Percentiles rank a stretch among this genome's conserved stretches.
These are phyloP conservation scores for Heloderma charlesbogerti DNA, from an alignment of 2,113 vertebrate species.

Conservation along the genomic window DNA sequence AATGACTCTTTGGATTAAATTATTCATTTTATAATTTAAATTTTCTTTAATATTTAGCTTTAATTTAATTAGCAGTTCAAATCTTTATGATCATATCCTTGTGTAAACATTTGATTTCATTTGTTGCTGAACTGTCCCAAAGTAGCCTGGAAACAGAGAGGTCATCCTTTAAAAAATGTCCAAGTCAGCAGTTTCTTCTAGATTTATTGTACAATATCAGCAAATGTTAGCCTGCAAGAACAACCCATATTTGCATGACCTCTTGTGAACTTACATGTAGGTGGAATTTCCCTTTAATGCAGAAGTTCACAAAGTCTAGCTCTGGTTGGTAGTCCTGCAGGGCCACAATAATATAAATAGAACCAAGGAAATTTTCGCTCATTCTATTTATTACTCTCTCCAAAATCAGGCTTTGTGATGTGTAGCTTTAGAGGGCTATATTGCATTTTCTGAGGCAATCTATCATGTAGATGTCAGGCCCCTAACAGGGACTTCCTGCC, in stretches of 20 bases:
- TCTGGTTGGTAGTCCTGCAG: constrained; percentile 7
- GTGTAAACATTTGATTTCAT: not conserved
- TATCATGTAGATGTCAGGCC: too few relatives aligned
- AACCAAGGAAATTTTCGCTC: constrained; percentile 27
- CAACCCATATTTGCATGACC: not conserved
- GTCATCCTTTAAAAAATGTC: constrained; percentile 14
- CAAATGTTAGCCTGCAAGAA: not conserved
- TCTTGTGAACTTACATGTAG: fast-evolving
- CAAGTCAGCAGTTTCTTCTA: constrained; percentile 34
- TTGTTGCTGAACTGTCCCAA: not conserved
- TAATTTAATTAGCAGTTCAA: too few relatives aligned
- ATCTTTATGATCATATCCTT: not conserved
- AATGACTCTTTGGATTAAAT: not conserved
- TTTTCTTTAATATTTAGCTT: not conserved
- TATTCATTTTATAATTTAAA: constrained; percentile 9
- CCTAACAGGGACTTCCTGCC: too few relatives aligned
- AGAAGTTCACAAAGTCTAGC: constrained; percentile 1
- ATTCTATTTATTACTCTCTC: constrained; percentile 9
- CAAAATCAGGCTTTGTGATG: constrained; percentile 29
- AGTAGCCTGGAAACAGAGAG: constrained; percentile 15
- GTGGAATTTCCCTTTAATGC: not conserved
- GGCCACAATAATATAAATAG: not conserved
- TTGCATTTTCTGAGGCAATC: too few relatives aligned
- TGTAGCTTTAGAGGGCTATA: not conserved
- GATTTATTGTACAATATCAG: not conserved